Conservation (phyloP, 1,140 invertebrate genomes). For the Papilio glaucus region DNA sequence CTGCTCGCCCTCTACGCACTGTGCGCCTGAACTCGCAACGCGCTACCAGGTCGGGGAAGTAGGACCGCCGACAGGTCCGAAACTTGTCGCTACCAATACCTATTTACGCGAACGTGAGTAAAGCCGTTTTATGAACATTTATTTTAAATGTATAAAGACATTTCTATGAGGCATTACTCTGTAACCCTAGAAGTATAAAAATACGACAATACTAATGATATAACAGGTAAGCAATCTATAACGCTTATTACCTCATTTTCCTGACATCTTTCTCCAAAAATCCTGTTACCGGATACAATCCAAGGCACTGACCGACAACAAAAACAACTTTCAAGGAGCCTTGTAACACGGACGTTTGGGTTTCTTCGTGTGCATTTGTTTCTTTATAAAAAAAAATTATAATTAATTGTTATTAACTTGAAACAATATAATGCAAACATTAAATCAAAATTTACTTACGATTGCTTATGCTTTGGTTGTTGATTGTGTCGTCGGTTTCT, state of each 20-base stretch:
- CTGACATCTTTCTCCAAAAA: neutral
- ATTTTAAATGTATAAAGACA: too few species aligned
- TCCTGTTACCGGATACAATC: slow-evolving; percentile 8
- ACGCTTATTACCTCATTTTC: slow-evolving; percentile 3
- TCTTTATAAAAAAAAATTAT: neutral
- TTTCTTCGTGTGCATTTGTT: neutral
- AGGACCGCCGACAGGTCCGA: too few species aligned
- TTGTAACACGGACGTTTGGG: neutral
- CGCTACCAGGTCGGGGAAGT: too few species aligned
- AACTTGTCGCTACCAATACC: too few species aligned
- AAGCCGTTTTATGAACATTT: too few species aligned
- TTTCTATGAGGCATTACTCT: too few species aligned
- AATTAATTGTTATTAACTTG: neutral
- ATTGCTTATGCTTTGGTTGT: neutral
- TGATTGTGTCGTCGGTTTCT: neutral
- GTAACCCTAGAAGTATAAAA: too few species aligned
- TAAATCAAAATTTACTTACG: neutral
- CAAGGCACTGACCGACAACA: neutral
- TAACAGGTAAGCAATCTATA: too few species aligned
- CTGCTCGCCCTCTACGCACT: too few species aligned
- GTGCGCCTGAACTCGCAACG: too few species aligned
- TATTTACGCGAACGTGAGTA: too few species aligned
- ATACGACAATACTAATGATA: too few species aligned
- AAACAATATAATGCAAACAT: neutral
- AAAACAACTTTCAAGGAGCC: neutral